Conservation (phyloP, 2,888 invertebrate species). For the Temnothorax rugatulus region DNA sequence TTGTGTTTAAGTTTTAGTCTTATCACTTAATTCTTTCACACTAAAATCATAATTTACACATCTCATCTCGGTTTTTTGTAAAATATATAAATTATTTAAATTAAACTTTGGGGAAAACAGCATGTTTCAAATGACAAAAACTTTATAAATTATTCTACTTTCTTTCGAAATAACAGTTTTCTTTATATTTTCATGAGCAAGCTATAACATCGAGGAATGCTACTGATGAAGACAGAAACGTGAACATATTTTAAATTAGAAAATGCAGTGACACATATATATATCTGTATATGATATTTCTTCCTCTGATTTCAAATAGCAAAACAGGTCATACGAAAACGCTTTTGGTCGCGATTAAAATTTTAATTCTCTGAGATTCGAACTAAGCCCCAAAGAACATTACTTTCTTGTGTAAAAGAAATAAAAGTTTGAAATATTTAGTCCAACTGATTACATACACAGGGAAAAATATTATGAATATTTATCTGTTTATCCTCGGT, state of each 20-base stretch:
- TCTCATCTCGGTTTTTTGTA: background rate
- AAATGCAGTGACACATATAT: background rate
- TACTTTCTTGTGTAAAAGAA: background rate
- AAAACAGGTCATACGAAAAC: constrained; percentile 22
- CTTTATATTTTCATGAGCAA: constrained; percentile 6
- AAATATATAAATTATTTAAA: background rate
- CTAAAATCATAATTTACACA: background rate
- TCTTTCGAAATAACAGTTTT: background rate
- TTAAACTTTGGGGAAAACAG: too few species aligned
- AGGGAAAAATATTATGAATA: constrained; percentile 3
- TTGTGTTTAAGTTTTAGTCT: background rate
- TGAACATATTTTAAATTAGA: constrained; percentile 36
- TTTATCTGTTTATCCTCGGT: background rate
- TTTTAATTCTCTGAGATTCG: background rate
- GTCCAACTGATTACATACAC: background rate
- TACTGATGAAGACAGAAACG: background rate
- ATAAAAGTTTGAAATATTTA: background rate
- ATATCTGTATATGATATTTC: background rate
- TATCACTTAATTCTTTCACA: background rate
- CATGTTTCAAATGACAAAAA: too few species aligned
- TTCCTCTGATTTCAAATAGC: constrained; percentile 17
- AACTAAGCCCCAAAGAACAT: background rate
- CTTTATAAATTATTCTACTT: background rate
- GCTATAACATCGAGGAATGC: background rate
- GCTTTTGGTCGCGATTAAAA: constrained; percentile 18